These are phyloP conservation scores for Dasypogon diadema DNA, from an alignment of 2,888 invertebrate genomes.

Conservation along the genomic window DNA sequence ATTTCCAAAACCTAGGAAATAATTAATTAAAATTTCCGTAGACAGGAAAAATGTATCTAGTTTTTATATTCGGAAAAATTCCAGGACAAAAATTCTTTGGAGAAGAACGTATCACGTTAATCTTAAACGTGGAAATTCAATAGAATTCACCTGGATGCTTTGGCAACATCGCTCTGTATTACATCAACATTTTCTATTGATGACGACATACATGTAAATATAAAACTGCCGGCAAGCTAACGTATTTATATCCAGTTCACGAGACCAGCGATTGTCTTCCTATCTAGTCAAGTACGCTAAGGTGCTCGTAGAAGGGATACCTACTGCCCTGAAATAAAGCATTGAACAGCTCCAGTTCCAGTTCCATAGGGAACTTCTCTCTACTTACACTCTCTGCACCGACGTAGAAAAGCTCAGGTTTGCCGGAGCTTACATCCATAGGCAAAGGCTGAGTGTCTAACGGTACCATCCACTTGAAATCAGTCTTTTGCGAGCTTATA, in stretches of 20 bases:
- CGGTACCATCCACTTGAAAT: neutral
- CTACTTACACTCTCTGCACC: slow-evolving; percentile 23
- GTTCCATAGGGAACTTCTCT: neutral
- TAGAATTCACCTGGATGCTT: too few species aligned
- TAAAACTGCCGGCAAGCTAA: slow-evolving; percentile 30
- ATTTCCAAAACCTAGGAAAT: too few species aligned
- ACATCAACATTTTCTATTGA: slow-evolving; percentile 17
- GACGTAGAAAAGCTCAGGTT: slow-evolving; percentile 32
- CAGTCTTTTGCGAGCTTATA: slow-evolving; percentile 32
- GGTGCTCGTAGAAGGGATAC: slow-evolving; percentile 20
- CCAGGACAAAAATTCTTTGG: too few species aligned
- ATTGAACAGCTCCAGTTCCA: slow-evolving; percentile 22
- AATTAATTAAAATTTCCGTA: too few species aligned
- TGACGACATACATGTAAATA: slow-evolving; percentile 36
- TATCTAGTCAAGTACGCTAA: neutral
- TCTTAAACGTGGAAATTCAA: too few species aligned
- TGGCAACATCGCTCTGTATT: slow-evolving; percentile 20
- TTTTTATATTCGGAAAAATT: too few species aligned
- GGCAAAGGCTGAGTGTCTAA: neutral
- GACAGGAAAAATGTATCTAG: too few species aligned
- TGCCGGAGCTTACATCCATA: slow-evolving; percentile 12
- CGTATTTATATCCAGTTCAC: slow-evolving; percentile 31
- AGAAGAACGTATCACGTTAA: too few species aligned
- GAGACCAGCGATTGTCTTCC: slow-evolving; percentile 27
- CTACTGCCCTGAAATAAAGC: slow-evolving; percentile 20